These are phyloP conservation scores for Vanessa tameamea DNA, from an alignment of 1,140 invertebrate species.

Conservation along the genomic window DNA sequence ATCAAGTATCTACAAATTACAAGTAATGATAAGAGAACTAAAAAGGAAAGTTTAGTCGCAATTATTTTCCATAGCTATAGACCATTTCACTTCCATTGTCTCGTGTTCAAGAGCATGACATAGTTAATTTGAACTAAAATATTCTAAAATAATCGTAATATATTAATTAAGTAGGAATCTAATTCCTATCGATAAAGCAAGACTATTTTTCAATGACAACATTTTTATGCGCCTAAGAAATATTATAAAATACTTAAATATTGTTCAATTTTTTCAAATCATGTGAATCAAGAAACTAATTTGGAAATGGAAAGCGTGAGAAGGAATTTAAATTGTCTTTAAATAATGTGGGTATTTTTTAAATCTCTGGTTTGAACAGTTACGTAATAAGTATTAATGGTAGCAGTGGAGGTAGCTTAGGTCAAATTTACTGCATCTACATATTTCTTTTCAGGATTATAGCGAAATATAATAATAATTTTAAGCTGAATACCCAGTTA, in stretches of 20 bases:
- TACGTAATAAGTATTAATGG: background rate
- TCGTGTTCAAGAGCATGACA: conserved; percentile 61
- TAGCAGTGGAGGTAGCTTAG: no score
- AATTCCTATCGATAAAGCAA: no score
- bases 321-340: conserved; percentile 5
- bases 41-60: conserved; percentile 63
- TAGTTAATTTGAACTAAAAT: conserved; percentile 27
- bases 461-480: no score
- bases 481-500: no score
- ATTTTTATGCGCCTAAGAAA: no score
- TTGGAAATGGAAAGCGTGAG: conserved; percentile 36
- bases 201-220: no score
- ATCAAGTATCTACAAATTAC: background rate
- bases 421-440: no score
- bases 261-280: background rate
- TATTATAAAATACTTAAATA: no score
- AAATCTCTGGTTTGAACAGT: conserved; percentile 11
- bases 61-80: conserved; percentile 56
- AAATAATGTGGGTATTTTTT: conserved; percentile 28
- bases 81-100: conserved; percentile 74
- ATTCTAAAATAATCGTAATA: background rate
- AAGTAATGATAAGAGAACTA: conserved; percentile 25
- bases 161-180: no score
- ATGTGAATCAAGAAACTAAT: conserved; percentile 9
- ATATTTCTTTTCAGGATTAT: no score